Evolutionary conservation across 2,888 invertebrate species (phyloP), one percentile per base, ranked within the genome.

Genomic region (Nymphalis c-album): DNA sequence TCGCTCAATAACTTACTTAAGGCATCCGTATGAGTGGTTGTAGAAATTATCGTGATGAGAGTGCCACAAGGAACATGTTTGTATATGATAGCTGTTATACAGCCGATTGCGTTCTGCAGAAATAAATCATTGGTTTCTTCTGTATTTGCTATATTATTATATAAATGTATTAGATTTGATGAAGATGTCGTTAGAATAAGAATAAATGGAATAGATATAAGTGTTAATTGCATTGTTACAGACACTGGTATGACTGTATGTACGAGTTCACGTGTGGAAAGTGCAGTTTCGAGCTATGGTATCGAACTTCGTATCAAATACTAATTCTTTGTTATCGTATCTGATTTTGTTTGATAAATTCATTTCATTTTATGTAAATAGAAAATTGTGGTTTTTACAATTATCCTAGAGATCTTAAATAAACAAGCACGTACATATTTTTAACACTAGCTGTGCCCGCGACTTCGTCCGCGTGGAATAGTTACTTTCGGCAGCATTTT

Each of bases 1-100:
- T 48, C 60, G 59, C 80, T 77, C 4, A 78, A 70, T 40, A 57
- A 58, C 65, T 73, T 71, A 10, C 79, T 71, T 10, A 85, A 16
- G 13, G 20, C 51, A 57, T 69, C 26, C 22, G 35, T 47, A 20
- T 55, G 22, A 17, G 64, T 22, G 16, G 55, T 51, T 22, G 55
- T 46, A 16, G 67, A 59, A 10, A 69, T 55, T 18, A 69, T 0
- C n/a, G 63, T 51, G 18, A 69, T 20, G 10, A 40, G 47, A 13
- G 26, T 40, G 13, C 57, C 64, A 60, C 69, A 69, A 7, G 26
- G 60, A 26, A 67, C n/a, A 51, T 50, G 45, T 50, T 63, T 68
- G 2, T 50, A 55, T 18, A 40, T 63, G 20, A 62, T 26, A 7
- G 26, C 46, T 16, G 26, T 35, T 60, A 63, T 55, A 18, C 68